Evolutionary conservation across 2,888 invertebrate species (phyloP).

Genomic region (Eristalinus sepulchralis): DNA sequence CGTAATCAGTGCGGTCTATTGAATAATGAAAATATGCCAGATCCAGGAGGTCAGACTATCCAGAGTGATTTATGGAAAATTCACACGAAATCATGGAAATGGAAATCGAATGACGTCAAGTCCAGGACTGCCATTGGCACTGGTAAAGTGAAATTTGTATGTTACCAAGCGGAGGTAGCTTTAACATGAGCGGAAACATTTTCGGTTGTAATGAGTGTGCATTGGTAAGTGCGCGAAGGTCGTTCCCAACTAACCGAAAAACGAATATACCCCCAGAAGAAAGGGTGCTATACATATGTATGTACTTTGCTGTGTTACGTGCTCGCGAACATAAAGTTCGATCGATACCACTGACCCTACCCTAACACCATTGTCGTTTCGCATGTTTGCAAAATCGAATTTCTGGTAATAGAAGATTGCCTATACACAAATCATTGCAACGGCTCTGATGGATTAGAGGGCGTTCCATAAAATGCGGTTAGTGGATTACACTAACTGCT

Average conservation of each 20-base stretch:
- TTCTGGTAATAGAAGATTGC: background rate
- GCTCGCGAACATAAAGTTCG: background rate
- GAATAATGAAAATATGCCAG: constrained; percentile 36
- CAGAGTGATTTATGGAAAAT: constrained; percentile 33
- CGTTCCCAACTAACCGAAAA: background rate
- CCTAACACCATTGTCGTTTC: background rate
- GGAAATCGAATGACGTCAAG: constrained; percentile 40
- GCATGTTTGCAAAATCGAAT: background rate
- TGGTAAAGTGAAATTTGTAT: background rate
- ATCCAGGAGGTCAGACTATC: constrained; percentile 29
- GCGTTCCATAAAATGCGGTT: background rate
- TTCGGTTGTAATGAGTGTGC: background rate
- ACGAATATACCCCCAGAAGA: background rate
- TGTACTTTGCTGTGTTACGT: background rate
- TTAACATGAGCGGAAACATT: background rate
- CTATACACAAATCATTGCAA: background rate
- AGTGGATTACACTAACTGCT: background rate
- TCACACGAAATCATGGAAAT: constrained; percentile 19
- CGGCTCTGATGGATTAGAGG: background rate
- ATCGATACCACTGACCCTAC: background rate
- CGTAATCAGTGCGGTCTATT: background rate
- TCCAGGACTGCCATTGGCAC: background rate
- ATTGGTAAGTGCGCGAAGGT: background rate
- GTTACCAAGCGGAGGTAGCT: background rate
- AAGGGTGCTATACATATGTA: background rate